Percentiles rank a stretch among this genome's conserved stretches.
Evolutionary conservation across 2,797 vertebrate species (phyloP).

Genomic region (Varecia variegata): DNA sequence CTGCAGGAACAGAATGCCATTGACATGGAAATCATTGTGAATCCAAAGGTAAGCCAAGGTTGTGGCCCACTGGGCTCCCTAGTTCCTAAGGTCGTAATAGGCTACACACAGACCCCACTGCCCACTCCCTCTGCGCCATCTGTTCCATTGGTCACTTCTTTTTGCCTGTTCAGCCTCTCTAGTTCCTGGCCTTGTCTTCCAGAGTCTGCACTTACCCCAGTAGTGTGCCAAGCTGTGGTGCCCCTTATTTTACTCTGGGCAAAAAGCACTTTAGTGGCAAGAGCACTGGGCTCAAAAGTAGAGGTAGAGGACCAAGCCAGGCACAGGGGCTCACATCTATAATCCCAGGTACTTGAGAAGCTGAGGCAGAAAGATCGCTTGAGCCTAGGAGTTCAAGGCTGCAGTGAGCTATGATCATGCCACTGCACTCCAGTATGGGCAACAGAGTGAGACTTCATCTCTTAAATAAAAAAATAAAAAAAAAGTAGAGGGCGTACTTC

Average conservation of each 20-base stretch:
- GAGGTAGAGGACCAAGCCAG: not conserved
- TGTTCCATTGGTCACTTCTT: not conserved
- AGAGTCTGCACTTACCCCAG: not conserved
- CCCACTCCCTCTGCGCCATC: not conserved
- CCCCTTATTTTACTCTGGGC: not conserved
- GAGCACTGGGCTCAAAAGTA: not conserved
- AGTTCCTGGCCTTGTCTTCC: not conserved
- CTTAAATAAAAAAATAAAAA: not conserved
- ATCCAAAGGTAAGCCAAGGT: slow-evolving; percentile 91
- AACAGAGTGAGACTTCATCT: not conserved
- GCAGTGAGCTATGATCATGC: not conserved
- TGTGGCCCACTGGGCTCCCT: not conserved
- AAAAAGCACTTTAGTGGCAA: not conserved
- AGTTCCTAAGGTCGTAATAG: not conserved
- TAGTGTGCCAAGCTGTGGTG: not conserved
- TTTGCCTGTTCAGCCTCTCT: not conserved
- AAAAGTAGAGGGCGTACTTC: not conserved
- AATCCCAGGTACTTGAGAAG: not conserved
- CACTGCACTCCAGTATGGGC: not conserved
- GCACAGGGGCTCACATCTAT: not conserved
- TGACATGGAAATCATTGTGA: slow-evolving; percentile 98
- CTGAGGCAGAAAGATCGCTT: not conserved
- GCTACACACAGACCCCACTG: not conserved
- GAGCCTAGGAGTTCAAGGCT: not conserved
- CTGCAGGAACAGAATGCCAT: slow-evolving; percentile 92